Percentiles rank a stretch among this genome's conserved stretches.
Conservation (phyloP, 2,888 invertebrate genomes). For the Onthophagus sagittarius region DNA sequence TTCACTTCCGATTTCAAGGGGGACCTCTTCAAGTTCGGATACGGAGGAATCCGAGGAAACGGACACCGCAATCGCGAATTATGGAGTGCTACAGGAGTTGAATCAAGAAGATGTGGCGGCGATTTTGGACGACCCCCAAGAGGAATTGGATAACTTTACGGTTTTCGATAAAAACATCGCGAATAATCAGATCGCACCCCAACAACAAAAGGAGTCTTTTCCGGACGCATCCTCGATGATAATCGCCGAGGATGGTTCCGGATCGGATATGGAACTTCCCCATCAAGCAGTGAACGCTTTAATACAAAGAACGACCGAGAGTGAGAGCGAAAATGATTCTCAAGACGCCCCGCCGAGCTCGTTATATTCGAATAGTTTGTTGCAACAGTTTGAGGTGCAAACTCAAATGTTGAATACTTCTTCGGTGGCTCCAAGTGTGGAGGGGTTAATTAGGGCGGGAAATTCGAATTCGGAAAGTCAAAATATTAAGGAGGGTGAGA, state of each 20-base stretch:
- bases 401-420: constrained; percentile 65
- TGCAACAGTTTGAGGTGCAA: constrained; percentile 79
- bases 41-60: constrained; percentile 48
- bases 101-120: constrained; percentile 77
- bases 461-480: constrained; percentile 31
- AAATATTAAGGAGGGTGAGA: constrained; percentile 37
- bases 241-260: constrained; percentile 57
- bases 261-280: constrained; percentile 72
- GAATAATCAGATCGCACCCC: background rate
- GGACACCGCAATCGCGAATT: constrained; percentile 55
- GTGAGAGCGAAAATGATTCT: constrained; percentile 69
- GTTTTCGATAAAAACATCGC: constrained; percentile 4
- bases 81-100: constrained; percentile 60
- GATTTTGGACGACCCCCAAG: constrained; percentile 69
- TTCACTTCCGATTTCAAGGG: constrained; percentile 42
- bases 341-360: constrained; percentile 51
- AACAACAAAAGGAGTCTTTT: background rate
- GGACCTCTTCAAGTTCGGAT: constrained; percentile 42
- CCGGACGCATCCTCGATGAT: background rate
- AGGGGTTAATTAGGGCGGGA: constrained; percentile 33
- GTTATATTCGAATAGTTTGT: constrained; percentile 64
- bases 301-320: constrained; percentile 70
- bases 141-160: constrained; percentile 40
- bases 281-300: constrained; percentile 72
- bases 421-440: background rate